A percentile compares a stretch with the other conserved stretches of the same genome.
Evolutionary conservation across 2,888 invertebrate genomes (phyloP).

Genomic region (Amitus sp.): DNA sequence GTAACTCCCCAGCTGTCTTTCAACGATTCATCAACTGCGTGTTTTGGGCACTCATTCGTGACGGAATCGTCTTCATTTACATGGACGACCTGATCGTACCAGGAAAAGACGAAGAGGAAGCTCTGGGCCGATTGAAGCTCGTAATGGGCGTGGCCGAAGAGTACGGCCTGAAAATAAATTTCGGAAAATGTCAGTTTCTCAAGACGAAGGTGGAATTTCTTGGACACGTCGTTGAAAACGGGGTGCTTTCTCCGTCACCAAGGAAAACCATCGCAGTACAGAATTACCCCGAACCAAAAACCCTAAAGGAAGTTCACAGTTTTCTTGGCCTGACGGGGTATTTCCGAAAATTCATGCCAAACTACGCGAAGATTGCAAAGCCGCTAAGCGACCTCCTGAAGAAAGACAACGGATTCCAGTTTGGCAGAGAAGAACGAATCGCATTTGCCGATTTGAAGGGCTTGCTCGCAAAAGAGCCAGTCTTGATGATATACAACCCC

Average conservation of each 20-base stretch:
- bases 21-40: constrained; percentile 14
- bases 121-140: background rate
- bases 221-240: constrained; percentile 20
- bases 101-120: constrained; percentile 12
- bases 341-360: background rate
- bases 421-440: constrained; percentile 8
- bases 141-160: constrained; percentile 8
- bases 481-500: constrained; percentile 40
- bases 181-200: constrained; percentile 19
- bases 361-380: constrained; percentile 20
- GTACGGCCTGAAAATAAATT: constrained; percentile 17
- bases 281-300: constrained; percentile 13
- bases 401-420: constrained; percentile 33
- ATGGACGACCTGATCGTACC: constrained; percentile 24
- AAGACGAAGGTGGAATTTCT: constrained; percentile 12
- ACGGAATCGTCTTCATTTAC: constrained; percentile 11
- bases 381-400: constrained; percentile 44
- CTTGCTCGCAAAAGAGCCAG: constrained; percentile 21
- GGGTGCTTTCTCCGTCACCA: constrained; percentile 10
- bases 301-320: constrained; percentile 9
- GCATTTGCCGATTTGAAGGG: constrained; percentile 11
- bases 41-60: constrained; percentile 8
- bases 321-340: constrained; percentile 13
- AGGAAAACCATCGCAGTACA: constrained; percentile 14
- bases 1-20: constrained; percentile 17